These are phyloP conservation scores for Lipophrys pholis DNA, from an alignment of 2,113 vertebrate species.

Conservation along the genomic window DNA sequence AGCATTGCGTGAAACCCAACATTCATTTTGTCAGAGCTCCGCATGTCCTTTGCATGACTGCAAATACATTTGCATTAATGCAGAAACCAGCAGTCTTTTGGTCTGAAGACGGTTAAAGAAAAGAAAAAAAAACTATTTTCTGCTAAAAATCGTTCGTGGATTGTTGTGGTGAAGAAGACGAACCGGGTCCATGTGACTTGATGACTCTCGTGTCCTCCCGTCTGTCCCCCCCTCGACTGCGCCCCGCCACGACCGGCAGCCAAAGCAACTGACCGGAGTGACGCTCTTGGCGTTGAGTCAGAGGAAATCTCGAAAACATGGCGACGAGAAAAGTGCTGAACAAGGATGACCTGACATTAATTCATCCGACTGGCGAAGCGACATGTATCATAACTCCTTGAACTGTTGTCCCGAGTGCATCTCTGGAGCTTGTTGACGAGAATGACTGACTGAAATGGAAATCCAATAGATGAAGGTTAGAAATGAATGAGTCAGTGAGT, in stretches of 20 bases:
- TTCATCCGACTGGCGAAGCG: constrained; percentile 31
- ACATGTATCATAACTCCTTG: constrained; percentile 30
- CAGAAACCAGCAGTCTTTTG: background rate
- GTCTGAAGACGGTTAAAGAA: constrained; percentile 3
- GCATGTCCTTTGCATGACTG: too few relatives aligned
- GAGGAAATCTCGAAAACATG: constrained; percentile 44
- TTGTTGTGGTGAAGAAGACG: constrained; percentile 13
- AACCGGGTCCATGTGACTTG: constrained; percentile 33
- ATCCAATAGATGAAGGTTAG: constrained; percentile 50
- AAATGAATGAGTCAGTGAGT: constrained; percentile 48
- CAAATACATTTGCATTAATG: constrained; percentile 11
- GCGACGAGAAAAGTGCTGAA: constrained; percentile 50
- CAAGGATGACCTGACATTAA: constrained; percentile 36
- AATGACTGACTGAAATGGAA: constrained; percentile 58
- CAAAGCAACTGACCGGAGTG: constrained; percentile 57
- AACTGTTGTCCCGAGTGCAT: constrained; percentile 25
- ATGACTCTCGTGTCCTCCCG: constrained; percentile 21
- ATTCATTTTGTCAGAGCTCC: too few relatives aligned
- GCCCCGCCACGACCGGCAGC: constrained; percentile 54
- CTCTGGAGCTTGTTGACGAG: constrained; percentile 37
- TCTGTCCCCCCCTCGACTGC: constrained; percentile 16
- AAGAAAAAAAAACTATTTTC: background rate
- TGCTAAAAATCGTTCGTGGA: constrained; percentile 43
- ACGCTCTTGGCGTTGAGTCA: constrained; percentile 54
- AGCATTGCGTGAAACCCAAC: too few relatives aligned